Evolutionary conservation across 2,113 vertebrate species (phyloP).

Genomic region (Riparia riparia): DNA sequence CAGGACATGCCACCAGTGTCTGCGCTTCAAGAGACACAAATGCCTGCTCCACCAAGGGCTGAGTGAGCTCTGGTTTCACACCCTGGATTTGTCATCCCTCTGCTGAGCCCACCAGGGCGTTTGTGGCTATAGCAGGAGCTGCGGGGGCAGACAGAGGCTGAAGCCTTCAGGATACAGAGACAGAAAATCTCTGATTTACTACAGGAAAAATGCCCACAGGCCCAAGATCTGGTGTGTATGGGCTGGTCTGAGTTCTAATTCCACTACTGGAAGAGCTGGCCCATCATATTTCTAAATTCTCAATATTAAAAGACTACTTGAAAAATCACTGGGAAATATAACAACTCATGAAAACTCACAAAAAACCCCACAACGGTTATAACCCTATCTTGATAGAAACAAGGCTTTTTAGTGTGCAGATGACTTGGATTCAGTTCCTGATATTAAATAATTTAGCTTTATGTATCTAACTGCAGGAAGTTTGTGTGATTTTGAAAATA

Average conservation of each 20-base stretch:
- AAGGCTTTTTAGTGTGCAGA: background rate
- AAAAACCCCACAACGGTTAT: background rate
- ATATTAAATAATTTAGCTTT: slow-evolving; percentile 57
- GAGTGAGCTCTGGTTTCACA: background rate
- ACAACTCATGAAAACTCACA: background rate
- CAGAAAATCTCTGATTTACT: background rate
- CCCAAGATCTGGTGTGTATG: background rate
- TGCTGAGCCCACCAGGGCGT: background rate
- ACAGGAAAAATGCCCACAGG: background rate
- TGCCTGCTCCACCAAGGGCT: accelerated
- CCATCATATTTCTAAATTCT: background rate
- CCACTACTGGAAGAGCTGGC: background rate
- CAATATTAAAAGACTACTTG: background rate
- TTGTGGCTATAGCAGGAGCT: background rate
- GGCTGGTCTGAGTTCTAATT: background rate
- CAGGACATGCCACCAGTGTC: background rate
- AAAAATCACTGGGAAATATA: background rate
- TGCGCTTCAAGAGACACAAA: background rate
- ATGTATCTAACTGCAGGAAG: slow-evolving; percentile 65
- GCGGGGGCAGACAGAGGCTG: background rate
- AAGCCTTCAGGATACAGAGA: background rate
- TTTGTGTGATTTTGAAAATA: slow-evolving; percentile 42
- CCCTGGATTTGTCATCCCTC: background rate
- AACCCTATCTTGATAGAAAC: background rate
- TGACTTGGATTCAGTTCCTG: background rate